Evolutionary conservation across 2,888 invertebrate species (phyloP), one percentile per base, ranked within the genome.

Genomic region (Exocentrus adspersus): DNA sequence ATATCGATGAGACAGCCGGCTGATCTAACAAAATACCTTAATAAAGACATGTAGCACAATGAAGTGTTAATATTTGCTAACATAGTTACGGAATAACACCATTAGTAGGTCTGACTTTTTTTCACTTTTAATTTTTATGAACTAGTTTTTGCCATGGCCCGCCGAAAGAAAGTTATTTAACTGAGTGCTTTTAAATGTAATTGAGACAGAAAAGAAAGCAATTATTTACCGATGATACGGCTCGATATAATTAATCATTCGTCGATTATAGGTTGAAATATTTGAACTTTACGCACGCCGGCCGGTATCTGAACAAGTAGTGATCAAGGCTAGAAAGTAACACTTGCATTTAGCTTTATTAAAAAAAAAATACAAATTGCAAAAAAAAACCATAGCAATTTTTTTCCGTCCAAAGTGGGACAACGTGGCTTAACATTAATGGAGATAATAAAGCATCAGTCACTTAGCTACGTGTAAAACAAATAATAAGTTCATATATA

Each of bases 61-160:
- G 7, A 28, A 17, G 48, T 24, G 28, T 30, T 48, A 48, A 48
- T 48, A 16, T 30, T 48, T 48, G 17, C 48, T 24, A 48, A 48
- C 17, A 28, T 48, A 16, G 12, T 21, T 24, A 48, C 14, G 24
- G 48, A 30, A 28, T 28, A 48, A 28, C 28, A 28, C 7, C 10
- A 48, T 28, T 28, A 48, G 48, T 48, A 48, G 48, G 14, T 28
- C 28, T 14, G 37, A 48, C 12, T 12, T 46, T 24, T n/a, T 46
- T 48, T 48, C 48, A 48, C 48, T 48, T 28, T 51, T 54, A 54
- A 45, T 43, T 54, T 54, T 43, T 24, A 54, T 43, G 43, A 54
- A 54, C 42, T 24, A 20, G 4, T 52, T 52, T 52, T 53, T 41
- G 10, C 7, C 12, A n/a, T 24, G 2, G 14, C 16, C 21, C 24